Conservation (phyloP, 2,797 vertebrate genomes). For the Pipistrellus kuhlii region DNA sequence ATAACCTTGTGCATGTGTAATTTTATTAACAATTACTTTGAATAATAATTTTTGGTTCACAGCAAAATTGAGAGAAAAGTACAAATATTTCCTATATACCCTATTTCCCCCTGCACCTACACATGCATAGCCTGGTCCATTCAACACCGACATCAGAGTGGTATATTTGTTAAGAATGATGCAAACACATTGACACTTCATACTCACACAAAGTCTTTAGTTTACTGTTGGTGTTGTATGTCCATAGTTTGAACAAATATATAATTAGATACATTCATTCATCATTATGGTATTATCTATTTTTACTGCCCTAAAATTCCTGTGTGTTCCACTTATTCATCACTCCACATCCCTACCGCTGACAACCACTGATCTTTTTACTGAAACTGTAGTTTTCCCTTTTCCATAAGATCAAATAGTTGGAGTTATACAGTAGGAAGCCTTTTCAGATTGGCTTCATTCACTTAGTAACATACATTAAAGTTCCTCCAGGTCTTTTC, state of each 20-base stretch:
- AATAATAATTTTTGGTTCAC: not conserved
- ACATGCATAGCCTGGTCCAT: too few relatives aligned
- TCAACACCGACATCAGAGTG: too few relatives aligned
- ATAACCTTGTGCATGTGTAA: not conserved
- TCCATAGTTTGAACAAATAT: not conserved
- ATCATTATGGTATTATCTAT: not conserved
- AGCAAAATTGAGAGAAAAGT: not conserved
- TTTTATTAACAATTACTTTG: not conserved
- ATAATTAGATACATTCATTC: not conserved
- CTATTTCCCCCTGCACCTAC: too few relatives aligned
- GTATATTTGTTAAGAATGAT: not conserved
- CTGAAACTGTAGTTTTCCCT: not conserved
- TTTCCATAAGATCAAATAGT: not conserved
- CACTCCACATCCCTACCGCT: too few relatives aligned
- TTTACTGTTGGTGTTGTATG: not conserved
- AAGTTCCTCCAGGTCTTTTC: not conserved
- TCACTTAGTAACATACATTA: not conserved
- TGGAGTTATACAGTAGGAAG: not conserved
- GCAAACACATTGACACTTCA: not conserved
- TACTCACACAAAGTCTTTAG: not conserved
- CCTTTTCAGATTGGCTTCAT: not conserved
- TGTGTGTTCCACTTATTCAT: not conserved
- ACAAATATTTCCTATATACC: not conserved
- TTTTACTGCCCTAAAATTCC: not conserved
- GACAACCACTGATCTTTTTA: not conserved